Evolutionary conservation across 2,113 vertebrate species (phyloP), one percentile per base, ranked within the genome.

Genomic region (Epinephelus moara): DNA sequence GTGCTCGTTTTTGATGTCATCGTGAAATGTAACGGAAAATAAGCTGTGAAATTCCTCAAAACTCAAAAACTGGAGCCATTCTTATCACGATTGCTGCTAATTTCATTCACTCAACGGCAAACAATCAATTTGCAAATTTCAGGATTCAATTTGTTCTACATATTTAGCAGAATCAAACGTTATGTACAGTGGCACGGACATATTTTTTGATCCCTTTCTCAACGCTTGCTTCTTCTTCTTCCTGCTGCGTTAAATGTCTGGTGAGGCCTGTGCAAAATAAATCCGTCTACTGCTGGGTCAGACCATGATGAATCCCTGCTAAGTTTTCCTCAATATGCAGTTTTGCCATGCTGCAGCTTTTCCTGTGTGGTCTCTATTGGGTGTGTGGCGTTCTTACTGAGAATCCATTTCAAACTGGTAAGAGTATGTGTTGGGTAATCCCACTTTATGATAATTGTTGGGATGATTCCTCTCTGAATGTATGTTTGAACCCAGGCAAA

Each of bases 81-180:
- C 45, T 66, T 72, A 64, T 61, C 27, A 62, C 0, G 0, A 70
- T 8, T 40, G 33, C 47, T 10, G 14, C 70, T 56, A 9, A 70
- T 87, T 74, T 18, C 14, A 56, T 66, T 73, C 27, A 23, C 21
- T 73, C 14, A 53, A 19, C 14, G 17, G 49, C 21, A 70, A 55
- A 61, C 25, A 21, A 21, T 17, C 15, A 56, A 69, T 82, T 69
- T 80, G 61, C 56, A 80, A 68, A 76, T 27, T 57, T 45, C 11
- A 12, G 45, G 68, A 68, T 86, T 86, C 3, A 37, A 76, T 88
- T 81, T 72, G 83, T 79, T 84, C 78, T 33, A 79, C 78, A 47
- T 69, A 56, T 79, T 81, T 70, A 55, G 77, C 19, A 19, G 21
- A 85, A 81, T 79, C 62, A 25, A 69, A 80, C 49, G 56, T 75